Conservation (phyloP, 2,113 vertebrate genomes). For the Sceloporus undulatus region DNA sequence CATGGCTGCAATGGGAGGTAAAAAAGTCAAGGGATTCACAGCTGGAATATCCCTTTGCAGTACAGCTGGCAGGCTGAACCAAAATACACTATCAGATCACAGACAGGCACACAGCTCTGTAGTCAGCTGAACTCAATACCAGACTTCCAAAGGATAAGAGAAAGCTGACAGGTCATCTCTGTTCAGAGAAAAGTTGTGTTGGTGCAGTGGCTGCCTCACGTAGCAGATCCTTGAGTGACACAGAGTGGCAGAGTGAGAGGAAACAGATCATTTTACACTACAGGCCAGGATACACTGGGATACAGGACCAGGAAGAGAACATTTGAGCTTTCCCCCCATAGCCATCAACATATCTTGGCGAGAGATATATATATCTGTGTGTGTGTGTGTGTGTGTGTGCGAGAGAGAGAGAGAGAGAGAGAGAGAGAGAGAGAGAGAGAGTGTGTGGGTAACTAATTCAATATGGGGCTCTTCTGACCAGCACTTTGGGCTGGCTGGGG, state of each 20-base stretch:
- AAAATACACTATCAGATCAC: not conserved
- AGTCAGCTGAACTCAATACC: not conserved
- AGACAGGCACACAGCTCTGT: not conserved
- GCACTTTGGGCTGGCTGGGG: no score
- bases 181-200: no score
- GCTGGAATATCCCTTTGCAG: not conserved
- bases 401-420: no score
- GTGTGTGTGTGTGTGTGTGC: no score
- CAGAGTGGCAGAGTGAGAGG: not conserved
- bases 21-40: not conserved
- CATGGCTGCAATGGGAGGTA: not conserved
- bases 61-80: not conserved
- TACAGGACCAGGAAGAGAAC: no score
- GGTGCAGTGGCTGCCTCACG: not conserved
- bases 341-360: not conserved
- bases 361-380: no score
- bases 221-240: not conserved
- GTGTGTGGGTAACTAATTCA: not conserved
- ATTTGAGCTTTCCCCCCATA: not conserved
- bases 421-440: no score
- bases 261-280: not conserved
- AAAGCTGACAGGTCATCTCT: not conserved
- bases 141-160: not conserved
- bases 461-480: no score
- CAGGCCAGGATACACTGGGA: not conserved